These are phyloP conservation scores for Flexamia atlantica DNA, from an alignment of 2,888 invertebrate species.

Conservation along the genomic window DNA sequence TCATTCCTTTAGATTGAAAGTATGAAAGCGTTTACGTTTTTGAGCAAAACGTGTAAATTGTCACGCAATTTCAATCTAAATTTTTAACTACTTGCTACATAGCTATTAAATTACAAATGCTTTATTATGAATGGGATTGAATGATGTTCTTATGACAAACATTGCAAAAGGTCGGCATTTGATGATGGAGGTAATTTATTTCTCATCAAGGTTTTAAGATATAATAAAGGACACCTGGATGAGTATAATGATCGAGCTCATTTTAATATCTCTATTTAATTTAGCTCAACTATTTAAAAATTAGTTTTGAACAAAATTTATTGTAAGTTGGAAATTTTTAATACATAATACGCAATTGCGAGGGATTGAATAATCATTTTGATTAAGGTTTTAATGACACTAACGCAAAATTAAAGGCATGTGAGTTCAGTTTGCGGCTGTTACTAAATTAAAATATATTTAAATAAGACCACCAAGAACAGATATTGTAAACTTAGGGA, in stretches of 20 bases:
- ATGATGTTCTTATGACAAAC: no score
- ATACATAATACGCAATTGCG: background rate
- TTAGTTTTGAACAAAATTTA: background rate
- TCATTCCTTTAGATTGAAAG: no score
- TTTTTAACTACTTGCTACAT: background rate
- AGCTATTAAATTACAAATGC: background rate
- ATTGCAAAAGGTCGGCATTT: background rate
- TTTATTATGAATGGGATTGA: background rate
- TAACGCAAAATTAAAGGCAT: no score
- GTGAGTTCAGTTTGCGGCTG: no score
- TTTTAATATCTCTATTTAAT: background rate
- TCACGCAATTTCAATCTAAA: background rate
- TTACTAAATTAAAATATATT: no score
- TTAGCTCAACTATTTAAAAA: background rate
- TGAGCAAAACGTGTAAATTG: no score
- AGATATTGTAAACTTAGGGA: no score
- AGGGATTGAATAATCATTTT: background rate
- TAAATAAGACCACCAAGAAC: no score
- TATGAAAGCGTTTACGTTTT: no score
- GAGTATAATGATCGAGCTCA: background rate
- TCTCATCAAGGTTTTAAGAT: background rate
- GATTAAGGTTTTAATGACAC: background rate
- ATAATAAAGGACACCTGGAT: constrained; percentile 1
- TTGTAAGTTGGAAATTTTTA: background rate
- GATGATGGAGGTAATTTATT: background rate